Evolutionary conservation across 2,797 vertebrate genomes (phyloP).

Genomic region (Taeniopygia guttata): DNA sequence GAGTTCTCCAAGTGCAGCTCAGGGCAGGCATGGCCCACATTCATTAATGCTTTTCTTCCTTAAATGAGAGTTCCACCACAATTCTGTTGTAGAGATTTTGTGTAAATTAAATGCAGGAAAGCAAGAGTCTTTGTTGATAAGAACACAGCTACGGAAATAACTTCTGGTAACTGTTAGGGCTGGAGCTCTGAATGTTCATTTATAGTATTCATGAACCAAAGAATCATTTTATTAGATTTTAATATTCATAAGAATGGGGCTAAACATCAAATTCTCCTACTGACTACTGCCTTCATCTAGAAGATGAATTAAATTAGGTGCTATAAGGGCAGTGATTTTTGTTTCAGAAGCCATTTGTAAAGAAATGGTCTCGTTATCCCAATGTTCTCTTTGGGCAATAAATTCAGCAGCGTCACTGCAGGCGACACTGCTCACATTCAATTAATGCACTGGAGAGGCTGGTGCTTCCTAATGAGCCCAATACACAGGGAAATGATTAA

Average conservation of each 20-base stretch:
- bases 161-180: background rate
- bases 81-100: background rate
- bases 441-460: slow-evolving; percentile 41
- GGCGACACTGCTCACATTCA: slow-evolving; percentile 13
- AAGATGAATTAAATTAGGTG: slow-evolving; percentile 50
- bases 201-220: background rate
- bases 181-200: background rate
- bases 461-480: slow-evolving; percentile 44
- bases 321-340: slow-evolving; percentile 14
- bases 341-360: slow-evolving; percentile 39
- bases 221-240: background rate
- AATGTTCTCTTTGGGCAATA: slow-evolving; percentile 45
- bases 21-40: background rate
- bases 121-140: background rate
- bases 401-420: background rate
- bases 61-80: background rate
- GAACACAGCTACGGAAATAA: background rate
- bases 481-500: slow-evolving; percentile 19
- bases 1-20: background rate
- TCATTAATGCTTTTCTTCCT: background rate
- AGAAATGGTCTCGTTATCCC: slow-evolving; percentile 27
- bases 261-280: slow-evolving; percentile 17
- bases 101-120: background rate
- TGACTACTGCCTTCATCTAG: slow-evolving; percentile 21
- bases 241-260: slow-evolving; percentile 7